Conservation (phyloP, 1,140 invertebrate species). For the Steinernema khuongi region DNA sequence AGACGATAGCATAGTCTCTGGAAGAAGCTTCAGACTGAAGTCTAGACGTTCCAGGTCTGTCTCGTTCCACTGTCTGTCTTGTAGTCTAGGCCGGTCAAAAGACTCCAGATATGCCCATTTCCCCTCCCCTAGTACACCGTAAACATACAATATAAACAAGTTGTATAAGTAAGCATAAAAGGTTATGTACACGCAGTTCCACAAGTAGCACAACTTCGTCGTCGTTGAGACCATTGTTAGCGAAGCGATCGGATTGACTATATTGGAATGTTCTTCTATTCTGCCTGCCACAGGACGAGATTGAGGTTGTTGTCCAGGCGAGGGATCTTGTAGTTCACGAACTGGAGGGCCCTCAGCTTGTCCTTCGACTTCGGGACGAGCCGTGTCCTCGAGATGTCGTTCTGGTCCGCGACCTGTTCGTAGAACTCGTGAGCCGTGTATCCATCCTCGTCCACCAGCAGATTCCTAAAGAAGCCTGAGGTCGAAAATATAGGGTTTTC, state of each 20-base stretch:
- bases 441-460: neutral
- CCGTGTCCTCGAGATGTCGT: neutral
- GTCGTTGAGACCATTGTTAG: neutral
- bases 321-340: neutral
- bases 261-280: too few species aligned
- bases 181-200: neutral
- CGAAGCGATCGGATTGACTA: too few species aligned
- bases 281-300: neutral
- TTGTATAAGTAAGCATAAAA: too few species aligned
- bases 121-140: too few species aligned
- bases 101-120: too few species aligned
- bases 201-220: neutral
- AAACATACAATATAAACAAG: too few species aligned
- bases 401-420: neutral
- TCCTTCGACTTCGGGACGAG: neutral
- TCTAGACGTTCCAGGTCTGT: too few species aligned
- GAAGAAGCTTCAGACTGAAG: too few species aligned
- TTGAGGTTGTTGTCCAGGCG: neutral
- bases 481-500: neutral
- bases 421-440: neutral
- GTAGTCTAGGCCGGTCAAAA: too few species aligned
- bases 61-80: too few species aligned
- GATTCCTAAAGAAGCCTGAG: neutral
- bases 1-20: too few species aligned
- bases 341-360: neutral